These are phyloP conservation scores for Drosophila glabriapex DNA, from an alignment of 2,888 invertebrate species.

Conservation along the genomic window DNA sequence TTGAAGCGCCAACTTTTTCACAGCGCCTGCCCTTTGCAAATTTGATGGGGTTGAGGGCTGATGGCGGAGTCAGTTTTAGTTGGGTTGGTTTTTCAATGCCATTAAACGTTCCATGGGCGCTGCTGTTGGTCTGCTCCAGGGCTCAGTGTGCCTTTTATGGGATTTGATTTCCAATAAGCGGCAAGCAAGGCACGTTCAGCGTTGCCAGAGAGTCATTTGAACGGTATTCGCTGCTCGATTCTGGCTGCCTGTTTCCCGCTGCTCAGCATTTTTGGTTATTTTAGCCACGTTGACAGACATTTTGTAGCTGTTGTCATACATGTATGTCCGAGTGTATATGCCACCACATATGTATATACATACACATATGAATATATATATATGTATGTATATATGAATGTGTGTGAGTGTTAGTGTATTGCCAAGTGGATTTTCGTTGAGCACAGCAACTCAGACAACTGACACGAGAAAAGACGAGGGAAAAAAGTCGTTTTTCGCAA, in stretches of 20 bases:
- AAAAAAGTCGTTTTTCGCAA: conserved; percentile 53
- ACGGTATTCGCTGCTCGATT: conserved; percentile 22
- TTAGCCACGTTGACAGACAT: conserved; percentile 70
- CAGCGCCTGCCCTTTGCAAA: not conserved
- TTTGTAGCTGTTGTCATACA: conserved; percentile 44
- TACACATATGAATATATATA: not conserved
- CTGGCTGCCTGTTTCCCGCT: conserved; percentile 16
- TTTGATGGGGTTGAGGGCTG: not conserved
- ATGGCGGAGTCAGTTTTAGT: conserved; percentile 28
- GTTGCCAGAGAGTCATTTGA: conserved; percentile 47
- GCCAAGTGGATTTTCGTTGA: conserved; percentile 68
- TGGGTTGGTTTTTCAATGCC: conserved; percentile 60
- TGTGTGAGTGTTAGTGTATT: conserved; percentile 24
- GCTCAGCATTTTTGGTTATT: conserved; percentile 45
- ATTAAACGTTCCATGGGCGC: conserved; percentile 48
- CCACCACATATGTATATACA: not conserved
- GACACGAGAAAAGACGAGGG: conserved; percentile 54
- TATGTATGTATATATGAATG: not conserved
- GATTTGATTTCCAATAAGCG: conserved; percentile 82
- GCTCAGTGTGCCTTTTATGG: conserved; percentile 79
- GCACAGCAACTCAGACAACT: conserved; percentile 68
- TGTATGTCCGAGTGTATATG: not conserved
- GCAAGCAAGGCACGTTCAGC: conserved; percentile 76
- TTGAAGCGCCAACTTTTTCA: conserved; percentile 13
- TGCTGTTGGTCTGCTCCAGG: conserved; percentile 48